Percentiles rank a stretch among this genome's conserved stretches.
Conservation (phyloP, 2,797 vertebrate species). For the Sebastes minor region DNA sequence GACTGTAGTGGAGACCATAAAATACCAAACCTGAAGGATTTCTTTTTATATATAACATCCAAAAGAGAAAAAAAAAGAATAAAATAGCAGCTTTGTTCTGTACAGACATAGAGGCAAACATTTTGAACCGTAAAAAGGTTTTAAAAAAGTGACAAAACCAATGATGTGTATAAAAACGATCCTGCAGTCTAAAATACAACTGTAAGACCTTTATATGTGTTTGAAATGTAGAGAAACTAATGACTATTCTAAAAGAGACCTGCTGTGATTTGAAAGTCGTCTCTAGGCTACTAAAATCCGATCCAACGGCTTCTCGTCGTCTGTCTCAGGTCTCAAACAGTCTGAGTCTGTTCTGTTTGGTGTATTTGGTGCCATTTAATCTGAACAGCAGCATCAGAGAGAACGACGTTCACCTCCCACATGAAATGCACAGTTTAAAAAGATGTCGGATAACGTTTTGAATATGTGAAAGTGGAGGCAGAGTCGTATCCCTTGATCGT, state of each 20-base stretch:
- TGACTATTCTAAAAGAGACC: slow-evolving; percentile 79
- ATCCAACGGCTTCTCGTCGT: slow-evolving; percentile 55
- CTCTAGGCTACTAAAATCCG: slow-evolving; percentile 47
- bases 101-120: slow-evolving; percentile 98
- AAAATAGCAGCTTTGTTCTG: slow-evolving; percentile 99
- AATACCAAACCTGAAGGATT: slow-evolving; percentile 95
- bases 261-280: slow-evolving; percentile 53
- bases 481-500: slow-evolving; percentile 45
- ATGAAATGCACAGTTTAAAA: slow-evolving; percentile 44
- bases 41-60: slow-evolving; percentile 80
- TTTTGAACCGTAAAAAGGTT: slow-evolving; percentile 96
- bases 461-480: slow-evolving; percentile 38
- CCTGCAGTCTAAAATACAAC: slow-evolving; percentile 93
- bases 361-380: slow-evolving; percentile 66
- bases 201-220: slow-evolving; percentile 88
- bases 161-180: slow-evolving; percentile 90
- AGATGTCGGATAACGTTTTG: slow-evolving; percentile 46
- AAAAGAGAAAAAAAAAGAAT: slow-evolving; percentile 88
- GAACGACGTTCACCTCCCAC: slow-evolving; percentile 47
- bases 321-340: slow-evolving; percentile 26
- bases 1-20: slow-evolving; percentile 85
- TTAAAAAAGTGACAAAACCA: slow-evolving; percentile 95
- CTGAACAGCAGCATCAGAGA: slow-evolving; percentile 30
- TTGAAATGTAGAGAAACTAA: slow-evolving; percentile 78
- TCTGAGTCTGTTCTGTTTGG: slow-evolving; percentile 23